Base-by-base conservation (phyloP, 2,113 vertebrate species). In the Numenius arquata region DNA sequence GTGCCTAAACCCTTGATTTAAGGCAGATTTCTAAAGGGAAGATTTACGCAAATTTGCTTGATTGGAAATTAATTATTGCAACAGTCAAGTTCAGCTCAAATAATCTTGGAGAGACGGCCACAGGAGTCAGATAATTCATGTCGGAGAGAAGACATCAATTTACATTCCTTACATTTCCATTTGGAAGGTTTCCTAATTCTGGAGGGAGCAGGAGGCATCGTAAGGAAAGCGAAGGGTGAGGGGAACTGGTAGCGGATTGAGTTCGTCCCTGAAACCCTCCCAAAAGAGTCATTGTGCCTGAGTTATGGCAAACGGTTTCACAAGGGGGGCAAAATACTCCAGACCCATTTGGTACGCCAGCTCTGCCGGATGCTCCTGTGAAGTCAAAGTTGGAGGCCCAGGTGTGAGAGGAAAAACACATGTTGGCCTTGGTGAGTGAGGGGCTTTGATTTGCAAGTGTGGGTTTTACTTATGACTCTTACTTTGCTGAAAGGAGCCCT, bases 21-120 rank as follows among this genome's bases (percentile, higher is more conserved):
- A 96, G 96, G 89, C 95, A 91, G 79, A 91, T 88, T 96, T 96
- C 95, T 80, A 85, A 95, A 95, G 85, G 74, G 62, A 89, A 95
- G 96, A 93, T 96, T 96, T 94, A 96, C 89, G 86, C 92, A 91
- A 91, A 95, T 96, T 93, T 84, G 83, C 94, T 82, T 88, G 94
- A 97, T 93, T 97, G 78, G 81, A 61, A 96, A 97, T 97, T 97
- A 97, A 97, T 97, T 97, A 93, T 89, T 87, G 90, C 92, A 76
- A 53, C 96, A 96, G 88, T 96, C 87, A 36, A 96, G 89, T 71
- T 86, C 59, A 45, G 93, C 86, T 96, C 91, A 93, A 96, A 75
- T 74, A 50, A 93, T 95, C 83, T 59, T 36, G 21, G 76, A 50
- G 78, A 88, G 95, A 67, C 32, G 5, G 95, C 96, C 59, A 9